phyloP scores from a whole-genome alignment of 1,140 invertebrate genomes.

The Elymnias hypermnestra region DNA sequence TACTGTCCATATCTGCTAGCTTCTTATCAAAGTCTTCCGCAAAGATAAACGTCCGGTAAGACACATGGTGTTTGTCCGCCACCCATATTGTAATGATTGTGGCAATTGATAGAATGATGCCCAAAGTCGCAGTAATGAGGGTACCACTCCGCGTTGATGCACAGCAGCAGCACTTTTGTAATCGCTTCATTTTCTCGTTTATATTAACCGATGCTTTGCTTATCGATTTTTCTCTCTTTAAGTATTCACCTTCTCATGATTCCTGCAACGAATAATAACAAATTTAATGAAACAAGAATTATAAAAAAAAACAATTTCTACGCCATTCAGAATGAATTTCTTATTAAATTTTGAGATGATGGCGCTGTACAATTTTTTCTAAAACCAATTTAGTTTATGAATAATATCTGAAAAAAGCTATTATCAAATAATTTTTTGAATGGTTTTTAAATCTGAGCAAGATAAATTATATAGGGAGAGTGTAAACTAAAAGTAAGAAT shows the following conservation, averaged over 20 bases:
- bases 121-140: constrained; percentile 81
- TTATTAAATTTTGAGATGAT: too few relatives aligned
- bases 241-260: constrained; percentile 37
- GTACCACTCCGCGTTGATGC: constrained; percentile 83
- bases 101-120: constrained; percentile 77
- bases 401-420: too few relatives aligned
- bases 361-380: too few relatives aligned
- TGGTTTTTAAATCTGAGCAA: too few relatives aligned
- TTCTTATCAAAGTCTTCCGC: constrained; percentile 73
- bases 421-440: too few relatives aligned
- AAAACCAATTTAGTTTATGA: too few relatives aligned
- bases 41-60: constrained; percentile 84
- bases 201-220: neutral
- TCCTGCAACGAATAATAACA: constrained; percentile 33
- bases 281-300: too few relatives aligned
- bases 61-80: constrained; percentile 43
- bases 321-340: too few relatives aligned
- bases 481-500: too few relatives aligned
- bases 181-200: constrained; percentile 31
- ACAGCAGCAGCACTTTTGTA: constrained; percentile 80
- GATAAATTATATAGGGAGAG: too few relatives aligned
- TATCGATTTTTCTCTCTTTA: constrained; percentile 1
- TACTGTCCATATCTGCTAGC: constrained; percentile 77
- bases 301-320: too few relatives aligned
- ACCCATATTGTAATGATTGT: constrained; percentile 68